Percentiles rank a stretch among this genome's conserved stretches.
Conservation (phyloP, 1,140 invertebrate species). For the Diachasmimorpha longicaudata region DNA sequence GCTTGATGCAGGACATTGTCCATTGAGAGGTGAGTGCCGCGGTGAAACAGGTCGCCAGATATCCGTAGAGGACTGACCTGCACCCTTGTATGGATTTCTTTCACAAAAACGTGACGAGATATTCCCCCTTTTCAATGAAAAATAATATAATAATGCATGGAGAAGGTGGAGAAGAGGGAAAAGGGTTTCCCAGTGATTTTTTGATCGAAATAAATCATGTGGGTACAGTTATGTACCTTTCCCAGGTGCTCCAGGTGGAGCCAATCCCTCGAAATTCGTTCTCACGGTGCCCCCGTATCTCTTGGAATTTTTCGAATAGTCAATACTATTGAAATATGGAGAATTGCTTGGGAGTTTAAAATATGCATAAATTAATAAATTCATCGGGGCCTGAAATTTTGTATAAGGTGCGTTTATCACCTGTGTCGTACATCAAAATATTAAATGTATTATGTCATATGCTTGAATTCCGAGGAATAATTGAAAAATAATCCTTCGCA, state of each 20-base stretch:
- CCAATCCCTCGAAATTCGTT: constrained; percentile 18
- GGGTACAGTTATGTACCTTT: constrained; percentile 48
- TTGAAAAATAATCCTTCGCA: too few relatives aligned
- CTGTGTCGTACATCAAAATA: too few relatives aligned
- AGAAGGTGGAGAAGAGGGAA: constrained; percentile 29
- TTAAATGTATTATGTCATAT: too few relatives aligned
- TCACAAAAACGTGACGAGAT: constrained; percentile 26
- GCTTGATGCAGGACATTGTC: constrained; percentile 59
- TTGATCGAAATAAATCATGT: constrained; percentile 60
- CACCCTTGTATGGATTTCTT: constrained; percentile 43
- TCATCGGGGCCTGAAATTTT: neutral
- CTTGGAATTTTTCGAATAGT: neutral
- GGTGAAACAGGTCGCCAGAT: constrained; percentile 43
- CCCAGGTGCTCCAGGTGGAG: constrained; percentile 39
- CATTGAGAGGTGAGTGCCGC: constrained; percentile 47
- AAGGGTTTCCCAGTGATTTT: constrained; percentile 55
- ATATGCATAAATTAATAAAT: neutral
- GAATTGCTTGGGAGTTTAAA: too few relatives aligned
- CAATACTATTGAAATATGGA: neutral
- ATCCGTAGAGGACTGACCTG: constrained; percentile 57
- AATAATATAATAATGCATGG: neutral
- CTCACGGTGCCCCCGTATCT: neutral
- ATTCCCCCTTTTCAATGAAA: constrained; percentile 19
- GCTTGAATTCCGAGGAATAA: too few relatives aligned
- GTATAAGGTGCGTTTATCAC: too few relatives aligned